Conservation (phyloP, 1,140 invertebrate genomes). For the Philotrypesis tridentata region DNA sequence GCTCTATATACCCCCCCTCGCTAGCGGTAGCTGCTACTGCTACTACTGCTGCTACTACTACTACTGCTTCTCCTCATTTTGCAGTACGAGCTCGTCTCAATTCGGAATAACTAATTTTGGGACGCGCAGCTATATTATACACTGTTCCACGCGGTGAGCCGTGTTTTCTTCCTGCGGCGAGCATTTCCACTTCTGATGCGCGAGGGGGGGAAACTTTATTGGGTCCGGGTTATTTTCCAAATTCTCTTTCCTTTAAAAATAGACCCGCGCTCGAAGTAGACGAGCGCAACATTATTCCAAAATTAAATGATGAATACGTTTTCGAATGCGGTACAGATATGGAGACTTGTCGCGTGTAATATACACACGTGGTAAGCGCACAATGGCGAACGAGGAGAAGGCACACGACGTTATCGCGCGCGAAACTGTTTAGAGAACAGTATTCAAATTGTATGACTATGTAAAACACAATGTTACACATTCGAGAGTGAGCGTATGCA, state of each 20-base stretch:
- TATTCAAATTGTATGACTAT: too few relatives aligned
- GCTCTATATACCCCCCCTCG: not conserved
- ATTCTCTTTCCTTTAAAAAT: not conserved
- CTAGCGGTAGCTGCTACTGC: too few relatives aligned
- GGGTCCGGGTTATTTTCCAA: not conserved
- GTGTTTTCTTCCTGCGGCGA: too few relatives aligned
- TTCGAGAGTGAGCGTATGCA: not conserved
- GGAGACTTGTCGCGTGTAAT: too few relatives aligned
- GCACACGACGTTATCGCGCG: too few relatives aligned
- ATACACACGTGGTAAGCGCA: too few relatives aligned
- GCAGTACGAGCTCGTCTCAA: not conserved
- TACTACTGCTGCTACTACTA: too few relatives aligned
- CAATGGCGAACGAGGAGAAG: too few relatives aligned
- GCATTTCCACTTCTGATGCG: too few relatives aligned
- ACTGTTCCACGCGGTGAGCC: not conserved
- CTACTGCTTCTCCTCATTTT: not conserved
- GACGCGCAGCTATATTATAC: not conserved
- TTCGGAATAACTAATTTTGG: conserved; percentile 4
- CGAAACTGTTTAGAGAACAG: too few relatives aligned
- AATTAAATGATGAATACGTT: not conserved
- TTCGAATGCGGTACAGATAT: not conserved
- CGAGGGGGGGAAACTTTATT: not conserved
- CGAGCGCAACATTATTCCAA: not conserved
- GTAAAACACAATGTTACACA: not conserved
- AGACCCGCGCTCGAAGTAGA: not conserved